These are phyloP conservation scores for Ctena decussata DNA, from an alignment of 2,888 invertebrate species.

Conservation along the genomic window DNA sequence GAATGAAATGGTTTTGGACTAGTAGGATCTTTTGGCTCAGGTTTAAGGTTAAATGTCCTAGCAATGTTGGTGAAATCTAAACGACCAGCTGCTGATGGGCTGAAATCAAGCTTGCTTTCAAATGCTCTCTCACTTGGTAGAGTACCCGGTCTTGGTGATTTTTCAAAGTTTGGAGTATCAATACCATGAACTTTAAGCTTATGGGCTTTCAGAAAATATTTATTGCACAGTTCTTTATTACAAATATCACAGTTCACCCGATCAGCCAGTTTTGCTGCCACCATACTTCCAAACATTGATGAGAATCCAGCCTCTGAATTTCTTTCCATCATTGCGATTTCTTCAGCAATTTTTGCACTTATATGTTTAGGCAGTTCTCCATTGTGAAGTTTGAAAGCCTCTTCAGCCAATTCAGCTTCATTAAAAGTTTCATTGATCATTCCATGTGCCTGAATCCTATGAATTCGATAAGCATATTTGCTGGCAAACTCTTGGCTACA, in stretches of 20 bases:
- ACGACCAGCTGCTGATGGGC: conserved; percentile 56
- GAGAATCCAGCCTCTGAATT: conserved; percentile 73
- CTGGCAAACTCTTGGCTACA: conserved; percentile 94
- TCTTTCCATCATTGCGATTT: conserved; percentile 67
- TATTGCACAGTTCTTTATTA: conserved; percentile 99
- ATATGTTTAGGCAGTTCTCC: conserved; percentile 63
- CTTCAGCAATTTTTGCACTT: conserved; percentile 67
- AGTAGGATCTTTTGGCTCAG: conserved; percentile 61
- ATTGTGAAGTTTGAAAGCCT: conserved; percentile 65
- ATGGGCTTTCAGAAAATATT: conserved; percentile 99
- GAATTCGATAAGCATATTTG: conserved; percentile 90
- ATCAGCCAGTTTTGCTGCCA: conserved; percentile 86
- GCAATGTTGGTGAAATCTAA: conserved; percentile 61
- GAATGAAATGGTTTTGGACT: conserved; percentile 46
- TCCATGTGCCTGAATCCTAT: conserved; percentile 83
- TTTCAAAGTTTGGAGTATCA: conserved; percentile 70
- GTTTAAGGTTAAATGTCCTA: conserved; percentile 58
- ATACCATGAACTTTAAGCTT: conserved; percentile 97
- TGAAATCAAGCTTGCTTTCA: conserved; percentile 50
- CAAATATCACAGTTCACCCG: conserved; percentile 94
- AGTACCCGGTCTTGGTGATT: conserved; percentile 62
- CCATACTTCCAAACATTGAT: conserved; percentile 86
- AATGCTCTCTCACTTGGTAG: conserved; percentile 30
- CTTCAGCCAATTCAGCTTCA: conserved; percentile 69
- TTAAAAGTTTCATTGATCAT: conserved; percentile 76